phyloP scores from a whole-genome alignment of 2,113 vertebrate genomes.

The Meriones unguiculatus region DNA sequence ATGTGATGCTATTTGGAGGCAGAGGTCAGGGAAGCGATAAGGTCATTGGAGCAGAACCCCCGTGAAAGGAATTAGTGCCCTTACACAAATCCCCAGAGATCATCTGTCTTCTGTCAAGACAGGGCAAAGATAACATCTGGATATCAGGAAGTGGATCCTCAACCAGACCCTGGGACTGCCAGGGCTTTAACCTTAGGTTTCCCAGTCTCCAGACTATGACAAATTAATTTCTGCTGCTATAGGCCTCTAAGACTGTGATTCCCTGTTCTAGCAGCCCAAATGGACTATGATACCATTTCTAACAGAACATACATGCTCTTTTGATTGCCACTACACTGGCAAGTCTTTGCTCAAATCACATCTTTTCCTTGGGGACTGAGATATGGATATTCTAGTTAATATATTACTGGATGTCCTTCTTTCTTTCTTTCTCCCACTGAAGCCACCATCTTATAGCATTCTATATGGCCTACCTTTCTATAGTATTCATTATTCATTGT shows the following conservation, averaged over 20 bases:
- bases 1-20: neutral
- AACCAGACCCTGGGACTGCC: neutral
- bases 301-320: neutral
- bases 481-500: neutral
- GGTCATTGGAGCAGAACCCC: neutral
- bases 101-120: neutral
- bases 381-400: no score
- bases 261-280: neutral
- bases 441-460: neutral
- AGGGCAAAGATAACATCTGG: neutral
- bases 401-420: neutral
- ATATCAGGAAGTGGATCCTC: neutral
- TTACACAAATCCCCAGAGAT: neutral
- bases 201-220: neutral
- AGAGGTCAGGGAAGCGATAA: neutral
- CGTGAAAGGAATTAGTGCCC: neutral
- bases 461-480: neutral
- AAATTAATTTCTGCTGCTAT: neutral
- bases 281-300: neutral
- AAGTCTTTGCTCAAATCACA: neutral
- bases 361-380: neutral
- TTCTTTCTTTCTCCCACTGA: no score
- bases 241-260: neutral
- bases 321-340: neutral
- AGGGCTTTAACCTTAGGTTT: neutral